Evolutionary conservation across 1,140 invertebrate genomes (phyloP).

Genomic region (Parasteatoda tepidariorum): DNA sequence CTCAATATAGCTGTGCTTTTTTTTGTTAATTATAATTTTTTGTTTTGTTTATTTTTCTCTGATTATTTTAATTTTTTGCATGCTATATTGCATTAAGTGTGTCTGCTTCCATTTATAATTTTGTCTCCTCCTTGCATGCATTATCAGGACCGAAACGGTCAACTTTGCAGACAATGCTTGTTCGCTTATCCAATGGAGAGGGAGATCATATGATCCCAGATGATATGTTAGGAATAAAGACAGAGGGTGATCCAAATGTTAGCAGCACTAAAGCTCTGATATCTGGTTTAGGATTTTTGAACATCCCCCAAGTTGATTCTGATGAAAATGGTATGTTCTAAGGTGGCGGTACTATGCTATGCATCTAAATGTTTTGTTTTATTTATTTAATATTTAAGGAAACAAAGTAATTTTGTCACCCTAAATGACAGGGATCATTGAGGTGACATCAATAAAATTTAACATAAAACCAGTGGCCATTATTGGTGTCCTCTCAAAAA

Average conservation of each 20-base stretch:
- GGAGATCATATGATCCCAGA: constrained; percentile 62
- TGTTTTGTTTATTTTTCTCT: not conserved
- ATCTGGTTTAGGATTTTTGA: constrained; percentile 54
- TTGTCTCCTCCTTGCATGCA: constrained; percentile 53
- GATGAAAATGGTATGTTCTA: constrained; percentile 60
- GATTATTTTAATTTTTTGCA: constrained; percentile 8
- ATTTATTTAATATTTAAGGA: not conserved
- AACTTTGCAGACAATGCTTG: constrained; percentile 71
- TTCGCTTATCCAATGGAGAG: constrained; percentile 67
- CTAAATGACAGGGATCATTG: too few relatives aligned
- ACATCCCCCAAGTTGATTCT: constrained; percentile 36
- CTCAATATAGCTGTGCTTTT: not conserved
- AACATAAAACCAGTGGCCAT: too few relatives aligned
- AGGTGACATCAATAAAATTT: too few relatives aligned
- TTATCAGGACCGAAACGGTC: constrained; percentile 69
- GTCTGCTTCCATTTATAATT: constrained; percentile 40
- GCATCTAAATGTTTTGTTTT: not conserved
- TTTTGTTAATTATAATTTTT: not conserved
- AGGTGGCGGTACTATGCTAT: constrained; percentile 5
- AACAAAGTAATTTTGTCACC: too few relatives aligned
- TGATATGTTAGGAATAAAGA: constrained; percentile 45
- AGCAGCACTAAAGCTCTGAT: constrained; percentile 42
- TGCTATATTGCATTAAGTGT: not conserved
- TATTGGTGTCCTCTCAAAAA: too few relatives aligned
- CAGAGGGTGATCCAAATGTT: constrained; percentile 28